These are phyloP conservation scores for Pangasius mekongensis DNA, from an alignment of 2,797 vertebrate species.

Conservation along the genomic window DNA sequence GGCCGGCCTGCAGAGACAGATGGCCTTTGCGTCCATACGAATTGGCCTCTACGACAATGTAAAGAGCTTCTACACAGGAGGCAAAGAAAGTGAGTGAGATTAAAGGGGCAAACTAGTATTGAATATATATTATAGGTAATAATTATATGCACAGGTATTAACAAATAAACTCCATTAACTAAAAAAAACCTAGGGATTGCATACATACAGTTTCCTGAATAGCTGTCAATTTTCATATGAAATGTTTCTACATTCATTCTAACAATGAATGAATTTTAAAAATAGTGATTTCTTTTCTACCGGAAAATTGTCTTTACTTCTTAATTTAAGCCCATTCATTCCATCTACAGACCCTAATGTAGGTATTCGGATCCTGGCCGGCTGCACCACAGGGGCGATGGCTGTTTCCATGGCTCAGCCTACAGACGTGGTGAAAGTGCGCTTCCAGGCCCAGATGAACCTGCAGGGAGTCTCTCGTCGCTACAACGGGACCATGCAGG, in stretches of 20 bases:
- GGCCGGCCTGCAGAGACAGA: conserved; percentile 84
- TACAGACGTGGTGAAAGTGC: conserved; percentile 88
- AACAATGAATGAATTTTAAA: not conserved
- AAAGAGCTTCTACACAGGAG: conserved; percentile 80
- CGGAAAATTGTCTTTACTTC: not conserved
- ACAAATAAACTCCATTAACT: not conserved
- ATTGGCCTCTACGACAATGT: conserved; percentile 87
- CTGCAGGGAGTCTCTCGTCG: conserved; percentile 78
- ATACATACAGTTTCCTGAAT: not conserved
- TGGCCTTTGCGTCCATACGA: conserved; percentile 84
- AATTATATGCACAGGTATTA: not conserved
- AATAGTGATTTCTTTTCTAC: not conserved
- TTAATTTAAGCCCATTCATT: not conserved
- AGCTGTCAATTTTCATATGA: not conserved
- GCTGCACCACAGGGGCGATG: conserved; percentile 85
- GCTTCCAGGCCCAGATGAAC: conserved; percentile 86
- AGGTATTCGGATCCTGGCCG: conserved; percentile 79
- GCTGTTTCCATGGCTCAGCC: conserved; percentile 86
- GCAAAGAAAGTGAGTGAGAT: conserved; percentile 80
- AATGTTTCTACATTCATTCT: not conserved
- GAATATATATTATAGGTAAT: not conserved
- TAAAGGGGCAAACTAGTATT: not conserved
- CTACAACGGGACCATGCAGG: conserved; percentile 85
- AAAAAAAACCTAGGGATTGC: not conserved
- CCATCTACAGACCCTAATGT: conserved; percentile 72